phyloP scores from a whole-genome alignment of 1,140 invertebrate species.

The Heliconius nattereri region DNA sequence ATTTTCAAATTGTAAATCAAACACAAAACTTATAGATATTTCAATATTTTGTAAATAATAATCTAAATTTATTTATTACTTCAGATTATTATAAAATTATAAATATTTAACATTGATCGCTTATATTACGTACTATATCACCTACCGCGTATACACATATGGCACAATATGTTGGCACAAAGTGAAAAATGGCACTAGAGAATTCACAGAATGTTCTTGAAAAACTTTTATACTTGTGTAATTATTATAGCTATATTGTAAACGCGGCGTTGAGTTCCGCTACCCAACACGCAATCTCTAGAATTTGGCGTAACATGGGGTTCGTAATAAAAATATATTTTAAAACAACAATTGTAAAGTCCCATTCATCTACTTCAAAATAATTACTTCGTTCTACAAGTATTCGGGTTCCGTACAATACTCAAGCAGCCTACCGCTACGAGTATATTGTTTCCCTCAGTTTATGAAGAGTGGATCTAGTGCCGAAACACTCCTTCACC shows the following conservation, averaged over 20 bases:
- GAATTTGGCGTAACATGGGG: no score
- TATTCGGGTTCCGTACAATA: no score
- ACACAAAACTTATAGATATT: background rate
- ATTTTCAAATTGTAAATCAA: no score
- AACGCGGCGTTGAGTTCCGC: background rate
- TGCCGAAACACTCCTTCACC: no score
- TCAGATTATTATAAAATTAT: background rate
- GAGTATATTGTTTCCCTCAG: no score
- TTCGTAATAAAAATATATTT: no score
- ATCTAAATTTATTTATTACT: background rate
- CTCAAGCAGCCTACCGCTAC: no score
- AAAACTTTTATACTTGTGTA: background rate
- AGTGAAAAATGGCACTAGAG: conserved; percentile 28
- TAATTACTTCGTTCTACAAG: no score
- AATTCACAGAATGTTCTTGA: conserved; percentile 25
- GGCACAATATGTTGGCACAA: conserved; percentile 33
- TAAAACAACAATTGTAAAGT: no score
- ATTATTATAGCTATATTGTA: background rate
- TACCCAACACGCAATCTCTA: no score
- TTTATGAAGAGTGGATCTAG: no score
- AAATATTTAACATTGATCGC: conserved; percentile 6
- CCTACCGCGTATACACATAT: conserved; percentile 13
- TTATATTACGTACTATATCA: background rate
- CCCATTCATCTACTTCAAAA: no score
- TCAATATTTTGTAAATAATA: background rate